Base-by-base conservation (phyloP, 2,797 vertebrate species). In the Aphelocoma californica region DNA sequence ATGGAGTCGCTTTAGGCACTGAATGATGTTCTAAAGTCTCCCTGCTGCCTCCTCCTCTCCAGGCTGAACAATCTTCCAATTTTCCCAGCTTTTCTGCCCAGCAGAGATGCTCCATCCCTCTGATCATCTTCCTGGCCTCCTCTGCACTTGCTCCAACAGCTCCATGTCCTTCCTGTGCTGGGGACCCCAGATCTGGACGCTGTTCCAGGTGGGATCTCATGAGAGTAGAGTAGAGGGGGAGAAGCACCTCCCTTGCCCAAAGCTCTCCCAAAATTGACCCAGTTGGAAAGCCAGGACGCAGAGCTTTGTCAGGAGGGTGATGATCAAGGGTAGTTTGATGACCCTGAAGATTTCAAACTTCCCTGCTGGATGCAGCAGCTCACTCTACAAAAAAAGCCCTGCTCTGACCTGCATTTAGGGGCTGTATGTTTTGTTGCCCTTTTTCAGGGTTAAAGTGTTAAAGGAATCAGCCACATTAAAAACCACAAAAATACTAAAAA, bases 61-160 rank as follows among this genome's bases (percentile, higher is more conserved):
- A 58, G 25, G n/a, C 25, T 65, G 45, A 51, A 9, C 12, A 65
- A 57, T 18, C 32, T 38, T 38, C 21, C 12, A 53, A 3, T 23
- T 58, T 32, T 51, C 31, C 42, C 72, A 65, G 38, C 29, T 21
- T 58, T 64, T 58, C 20, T 12, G 14, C n/a, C 12, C 2, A 51
- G 80, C 24, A 65, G 51, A 83, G 29, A 38, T 64, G 44, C 12
- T 58, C 58, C 29, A 58, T 16, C 20, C 17, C 38, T 51, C 65
- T 51, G 51, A 51, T 50, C 57, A 64, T 45, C 44, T n/a, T 16
- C 9, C 31, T 34, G 36, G 38, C 42, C 24, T 64, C 28, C 29
- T 18, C 44, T 44, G 56, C 42, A 36, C n/a, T 50, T 1, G 0
- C 6, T 29, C 50, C 72, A 64, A 14, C 8, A 40, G 6, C 12